Base-by-base conservation (phyloP, 2,797 vertebrate species). In the Halcyon leucocephala region DNA sequence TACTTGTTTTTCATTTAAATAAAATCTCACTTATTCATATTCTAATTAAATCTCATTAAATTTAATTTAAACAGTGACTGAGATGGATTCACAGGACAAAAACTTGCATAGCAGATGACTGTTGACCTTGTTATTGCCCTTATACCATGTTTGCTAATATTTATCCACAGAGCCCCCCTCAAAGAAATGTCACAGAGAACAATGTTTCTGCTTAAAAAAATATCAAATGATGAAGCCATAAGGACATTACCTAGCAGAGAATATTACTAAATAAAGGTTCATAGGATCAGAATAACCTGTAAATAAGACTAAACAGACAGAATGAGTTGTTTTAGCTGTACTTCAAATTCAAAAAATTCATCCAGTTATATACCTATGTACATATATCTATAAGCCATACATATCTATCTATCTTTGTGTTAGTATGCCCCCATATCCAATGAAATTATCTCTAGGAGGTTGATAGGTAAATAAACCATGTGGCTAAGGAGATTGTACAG, bases 1-100 rank as follows among this genome's bases (percentile, higher is more conserved):
- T 10, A 52, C 35, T 90, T 65, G 12, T 49, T 85, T 88, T 82
- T 29, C 19, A 20, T 94, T 83, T 57, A 74, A 86, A 89, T 76
- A 65, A 46, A 82, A 52, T 13, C 52, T 51, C 8, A 52, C 10
- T 82, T 88, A 73, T 81, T 90, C 15, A 1, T 77, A 65, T 78
- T 70, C 33, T 80, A 93, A 79, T 81, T 42, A 58, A 90, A 92
- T 82, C 14, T 82, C 49, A 82, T 72, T 90, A 87, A 46, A 80
- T 79, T 39, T 70, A 54, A 41, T 80, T 88, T 86, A 67, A 64
- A 49, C 3, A 5, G 6, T 37, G 39, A 42, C 54, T 92, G 55
- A 92, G 46, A 37, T 54, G 4, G 2, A 93, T 54, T 95, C 64
- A 61, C 41, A 44, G 26, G 11, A 54, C 6, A 84, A 37, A 33